Base-by-base conservation (phyloP, 2,113 vertebrate species). In the Cyprinus carpio region DNA sequence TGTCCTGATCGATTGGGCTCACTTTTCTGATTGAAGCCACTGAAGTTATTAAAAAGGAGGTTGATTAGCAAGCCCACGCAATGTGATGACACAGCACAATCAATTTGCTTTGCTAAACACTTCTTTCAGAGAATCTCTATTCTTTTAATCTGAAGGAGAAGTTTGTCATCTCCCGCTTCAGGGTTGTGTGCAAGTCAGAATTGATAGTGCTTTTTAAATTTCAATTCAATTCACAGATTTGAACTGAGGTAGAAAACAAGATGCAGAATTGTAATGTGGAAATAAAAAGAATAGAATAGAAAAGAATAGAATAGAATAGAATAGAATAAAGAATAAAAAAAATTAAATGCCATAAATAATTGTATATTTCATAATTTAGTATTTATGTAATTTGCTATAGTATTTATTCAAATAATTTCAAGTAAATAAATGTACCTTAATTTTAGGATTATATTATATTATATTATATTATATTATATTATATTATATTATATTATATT, bases 1-100 rank as follows among this genome's bases (percentile, higher is more conserved):
- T 86, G 84, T 87, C 85, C 84, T 77, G 86, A 89, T 89, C 88
- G 88, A 89, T 89, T 85, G 82, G 82, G 82, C 84, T 87, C 87
- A 86, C 87, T 89, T 84, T 84, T 89, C 88, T 89, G 84, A 89
- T 88, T 89, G 88, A 89, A 84, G 86, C 76, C 81, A 82, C 67
- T 86, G 86, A 89, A 89, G 87, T 87, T 79, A 87, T 89, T 82
- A 86, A 29, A 65, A 80, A 84, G 64, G 64, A 78, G 54, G 56
- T 85, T 82, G 79, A 85, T 83, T 85, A 83, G 82, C 51, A 86
- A 86, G 72, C 83, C 79, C 74, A 84, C 67, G 34, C 78, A 85
- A 86, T 84, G 82, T 86, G 86, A 89, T 89, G 84, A 88, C 87
- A 89, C 74, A 83, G 74, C 85, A 86, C 76, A 88, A 85, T 84